Percentiles rank a stretch among this genome's conserved stretches.
These are phyloP conservation scores for Catocala fraxini DNA, from an alignment of 2,888 invertebrate species.

Conservation along the genomic window DNA sequence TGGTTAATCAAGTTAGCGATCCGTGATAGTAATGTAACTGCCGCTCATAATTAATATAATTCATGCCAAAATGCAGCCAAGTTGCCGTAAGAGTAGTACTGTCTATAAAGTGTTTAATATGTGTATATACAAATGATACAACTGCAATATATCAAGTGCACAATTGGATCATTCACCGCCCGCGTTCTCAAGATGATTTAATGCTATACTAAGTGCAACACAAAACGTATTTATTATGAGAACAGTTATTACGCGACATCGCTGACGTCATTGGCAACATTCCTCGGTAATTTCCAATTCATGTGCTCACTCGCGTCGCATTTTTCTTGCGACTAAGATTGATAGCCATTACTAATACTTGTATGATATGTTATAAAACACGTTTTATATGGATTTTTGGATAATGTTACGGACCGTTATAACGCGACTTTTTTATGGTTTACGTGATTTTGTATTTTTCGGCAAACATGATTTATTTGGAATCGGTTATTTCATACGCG, in stretches of 20 bases:
- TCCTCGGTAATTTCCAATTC: conserved; percentile 2
- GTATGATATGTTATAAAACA: not conserved
- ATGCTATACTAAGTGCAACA: conserved; percentile 10
- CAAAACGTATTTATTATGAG: conserved; percentile 16
- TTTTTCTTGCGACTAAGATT: no score
- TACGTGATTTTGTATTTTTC: conserved; percentile 13
- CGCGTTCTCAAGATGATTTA: conserved; percentile 15
- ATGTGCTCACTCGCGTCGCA: not conserved
- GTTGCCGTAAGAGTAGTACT: no score
- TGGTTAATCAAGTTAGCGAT: no score
- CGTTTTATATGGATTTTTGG: no score
- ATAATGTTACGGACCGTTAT: conserved; percentile 6
- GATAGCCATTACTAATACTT: conserved; percentile 3
- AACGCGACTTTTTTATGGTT: conserved; percentile 17
- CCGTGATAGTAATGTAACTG: no score
- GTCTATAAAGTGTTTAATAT: no score
- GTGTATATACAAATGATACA: no score
- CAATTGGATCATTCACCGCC: conserved; percentile 12
- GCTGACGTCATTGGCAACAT: not conserved
- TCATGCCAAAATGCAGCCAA: no score
- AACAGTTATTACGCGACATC: conserved; percentile 7
- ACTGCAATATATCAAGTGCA: not conserved
- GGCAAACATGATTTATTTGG: conserved; percentile 12
- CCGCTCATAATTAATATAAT: no score
- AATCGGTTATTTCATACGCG: conserved; percentile 14